Evolutionary conservation across 2,888 invertebrate genomes (phyloP).

Genomic region (Tachina lurida): DNA sequence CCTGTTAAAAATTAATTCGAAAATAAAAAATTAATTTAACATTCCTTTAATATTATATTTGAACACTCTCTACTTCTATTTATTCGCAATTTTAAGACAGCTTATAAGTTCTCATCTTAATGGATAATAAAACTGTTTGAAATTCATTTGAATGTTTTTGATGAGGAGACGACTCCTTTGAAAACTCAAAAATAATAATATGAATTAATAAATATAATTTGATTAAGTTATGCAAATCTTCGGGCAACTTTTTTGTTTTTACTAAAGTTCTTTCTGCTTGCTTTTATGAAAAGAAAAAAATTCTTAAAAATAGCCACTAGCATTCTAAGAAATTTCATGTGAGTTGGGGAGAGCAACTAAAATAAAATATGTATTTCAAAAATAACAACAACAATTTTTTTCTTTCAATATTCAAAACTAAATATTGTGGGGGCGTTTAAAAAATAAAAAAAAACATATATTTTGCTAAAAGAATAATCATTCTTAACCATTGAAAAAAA

Average conservation of each 20-base stretch:
- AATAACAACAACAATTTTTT: not conserved
- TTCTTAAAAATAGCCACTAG: conserved; percentile 43
- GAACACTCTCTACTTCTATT: too few relatives aligned
- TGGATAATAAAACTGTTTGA: not conserved
- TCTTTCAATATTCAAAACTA: conserved; percentile 41
- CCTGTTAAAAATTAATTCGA: too few relatives aligned
- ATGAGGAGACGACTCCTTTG: not conserved
- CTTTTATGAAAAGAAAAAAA: not conserved
- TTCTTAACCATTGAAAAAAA: conserved; percentile 3
- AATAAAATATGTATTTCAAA: not conserved
- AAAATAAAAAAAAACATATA: conserved; percentile 49
- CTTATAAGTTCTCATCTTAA: not conserved
- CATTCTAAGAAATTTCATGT: conserved; percentile 43
- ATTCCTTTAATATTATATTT: too few relatives aligned
- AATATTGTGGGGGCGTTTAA: conserved; percentile 69
- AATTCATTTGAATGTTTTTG: conserved; percentile 7
- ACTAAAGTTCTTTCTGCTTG: not conserved
- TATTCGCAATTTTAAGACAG: not conserved
- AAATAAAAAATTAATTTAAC: too few relatives aligned
- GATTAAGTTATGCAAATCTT: conserved; percentile 55
- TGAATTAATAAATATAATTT: conserved; percentile 21
- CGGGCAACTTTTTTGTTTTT: conserved; percentile 2
- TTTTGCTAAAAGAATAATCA: conserved; percentile 46
- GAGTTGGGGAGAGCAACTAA: not conserved
- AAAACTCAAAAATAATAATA: conserved; percentile 11